Percentiles rank a stretch among this genome's conserved stretches.
Evolutionary conservation across 2,797 vertebrate genomes (phyloP).

Genomic region (Philypnodon macrostomus): DNA sequence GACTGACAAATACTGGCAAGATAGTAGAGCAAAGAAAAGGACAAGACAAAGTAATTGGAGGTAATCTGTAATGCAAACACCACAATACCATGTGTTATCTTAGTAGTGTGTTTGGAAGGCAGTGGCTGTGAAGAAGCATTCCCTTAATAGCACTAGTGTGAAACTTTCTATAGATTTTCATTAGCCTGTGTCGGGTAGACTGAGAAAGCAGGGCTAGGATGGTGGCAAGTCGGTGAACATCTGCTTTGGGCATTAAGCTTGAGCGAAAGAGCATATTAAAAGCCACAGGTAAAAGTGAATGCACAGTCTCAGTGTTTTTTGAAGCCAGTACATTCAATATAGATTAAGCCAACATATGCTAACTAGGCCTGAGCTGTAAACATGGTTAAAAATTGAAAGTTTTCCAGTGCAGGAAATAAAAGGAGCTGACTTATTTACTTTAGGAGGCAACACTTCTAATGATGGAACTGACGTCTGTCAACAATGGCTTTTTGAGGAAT

Average conservation of each 20-base stretch:
- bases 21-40: constrained; percentile 46
- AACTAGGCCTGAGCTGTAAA: constrained; percentile 55
- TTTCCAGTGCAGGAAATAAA: constrained; percentile 54
- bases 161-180: constrained; percentile 64
- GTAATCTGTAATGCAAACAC: constrained; percentile 56
- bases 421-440: constrained; percentile 70
- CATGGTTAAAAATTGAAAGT: constrained; percentile 65
- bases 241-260: constrained; percentile 58
- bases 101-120: constrained; percentile 34
- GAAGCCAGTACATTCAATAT: constrained; percentile 40
- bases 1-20: constrained; percentile 55
- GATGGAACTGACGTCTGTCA: constrained; percentile 74
- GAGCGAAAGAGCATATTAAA: constrained; percentile 47
- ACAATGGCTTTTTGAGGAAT: constrained; percentile 68
- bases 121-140: constrained; percentile 43
- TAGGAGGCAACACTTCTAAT: constrained; percentile 55
- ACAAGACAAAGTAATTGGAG: constrained; percentile 45
- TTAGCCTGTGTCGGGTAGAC: constrained; percentile 40
- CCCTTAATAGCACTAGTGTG: constrained; percentile 53
- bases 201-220: constrained; percentile 38
- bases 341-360: constrained; percentile 47
- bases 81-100: constrained; percentile 43
- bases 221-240: constrained; percentile 58
- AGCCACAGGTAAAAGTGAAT: constrained; percentile 55
- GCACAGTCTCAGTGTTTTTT: constrained; percentile 19